Conservation (phyloP, 2,113 vertebrate species). For the Pipa parva region DNA sequence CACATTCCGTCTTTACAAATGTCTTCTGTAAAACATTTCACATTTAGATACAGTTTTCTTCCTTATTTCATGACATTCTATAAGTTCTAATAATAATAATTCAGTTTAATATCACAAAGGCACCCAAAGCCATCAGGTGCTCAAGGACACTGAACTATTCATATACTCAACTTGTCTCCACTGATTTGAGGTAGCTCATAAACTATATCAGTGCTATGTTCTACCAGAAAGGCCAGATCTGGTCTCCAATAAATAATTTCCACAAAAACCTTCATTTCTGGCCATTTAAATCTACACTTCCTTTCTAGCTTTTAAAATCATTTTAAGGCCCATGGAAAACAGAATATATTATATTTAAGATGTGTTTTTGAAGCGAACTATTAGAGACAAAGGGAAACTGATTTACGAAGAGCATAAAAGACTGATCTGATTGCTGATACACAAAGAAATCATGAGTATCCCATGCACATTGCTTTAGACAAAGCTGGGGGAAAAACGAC, state of each 20-base stretch:
- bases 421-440: too few species aligned
- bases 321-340: not conserved
- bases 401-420: too few species aligned
- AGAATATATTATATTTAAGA: too few species aligned
- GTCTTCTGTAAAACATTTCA: constrained; percentile 45
- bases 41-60: constrained; percentile 50
- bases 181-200: constrained; percentile 66
- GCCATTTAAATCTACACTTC: constrained; percentile 27
- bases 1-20: constrained; percentile 34
- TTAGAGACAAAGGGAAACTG: too few species aligned
- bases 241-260: constrained; percentile 57
- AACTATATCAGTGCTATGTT: constrained; percentile 60
- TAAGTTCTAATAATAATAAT: constrained; percentile 69
- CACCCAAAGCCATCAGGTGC: constrained; percentile 53
- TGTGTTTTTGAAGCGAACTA: too few species aligned
- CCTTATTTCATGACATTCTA: constrained; percentile 49
- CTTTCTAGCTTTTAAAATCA: constrained; percentile 2
- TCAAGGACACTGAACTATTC: constrained; percentile 64
- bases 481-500: too few species aligned
- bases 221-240: constrained; percentile 59
- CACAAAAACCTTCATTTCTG: constrained; percentile 60
- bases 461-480: too few species aligned
- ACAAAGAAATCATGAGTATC: too few species aligned
- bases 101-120: constrained; percentile 64
- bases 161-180: constrained; percentile 52